phyloP scores from a whole-genome alignment of 2,797 vertebrate genomes.

The Acanthornis magna region DNA sequence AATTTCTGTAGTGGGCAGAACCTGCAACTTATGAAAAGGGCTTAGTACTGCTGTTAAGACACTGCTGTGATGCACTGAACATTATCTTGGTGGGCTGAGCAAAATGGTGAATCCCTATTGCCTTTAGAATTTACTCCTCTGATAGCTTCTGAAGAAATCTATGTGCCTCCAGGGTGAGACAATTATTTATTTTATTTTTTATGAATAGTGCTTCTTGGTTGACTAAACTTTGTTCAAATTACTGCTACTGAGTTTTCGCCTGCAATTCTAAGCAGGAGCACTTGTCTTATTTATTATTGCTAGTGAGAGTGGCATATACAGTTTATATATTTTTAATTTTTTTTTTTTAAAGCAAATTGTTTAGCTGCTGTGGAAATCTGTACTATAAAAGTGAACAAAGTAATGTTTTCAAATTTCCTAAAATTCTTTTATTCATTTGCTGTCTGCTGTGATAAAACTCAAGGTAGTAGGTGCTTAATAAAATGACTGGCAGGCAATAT shows the following conservation, averaged over 20 bases:
- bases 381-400: neutral
- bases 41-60: neutral
- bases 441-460: neutral
- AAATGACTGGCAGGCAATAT: conserved; percentile 23
- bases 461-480: conserved; percentile 2
- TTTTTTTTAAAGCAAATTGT: neutral
- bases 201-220: neutral
- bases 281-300: neutral
- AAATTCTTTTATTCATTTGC: neutral
- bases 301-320: neutral
- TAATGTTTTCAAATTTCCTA: neutral
- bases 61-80: neutral
- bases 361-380: neutral
- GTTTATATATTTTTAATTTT: neutral
- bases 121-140: neutral
- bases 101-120: neutral
- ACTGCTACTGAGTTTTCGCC: neutral
- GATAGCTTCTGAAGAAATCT: neutral
- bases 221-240: neutral
- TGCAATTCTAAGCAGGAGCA: neutral
- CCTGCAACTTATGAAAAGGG: neutral
- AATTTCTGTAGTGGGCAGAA: neutral
- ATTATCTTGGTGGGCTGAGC: neutral
- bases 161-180: neutral
- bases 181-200: neutral